Conservation (phyloP, 2,113 vertebrate genomes). For the Ctenodactylus gundi region DNA sequence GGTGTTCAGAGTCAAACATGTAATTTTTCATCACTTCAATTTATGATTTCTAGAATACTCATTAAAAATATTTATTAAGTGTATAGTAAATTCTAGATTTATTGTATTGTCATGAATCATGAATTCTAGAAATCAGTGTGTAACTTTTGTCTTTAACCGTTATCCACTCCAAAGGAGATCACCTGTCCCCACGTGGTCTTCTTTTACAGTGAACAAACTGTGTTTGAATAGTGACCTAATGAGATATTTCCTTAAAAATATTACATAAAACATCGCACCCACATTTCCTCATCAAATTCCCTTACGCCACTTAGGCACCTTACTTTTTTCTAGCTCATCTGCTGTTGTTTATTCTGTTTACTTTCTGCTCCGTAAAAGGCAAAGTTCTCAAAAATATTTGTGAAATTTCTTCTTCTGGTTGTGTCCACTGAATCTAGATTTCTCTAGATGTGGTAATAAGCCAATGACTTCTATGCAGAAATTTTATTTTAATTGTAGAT, state of each 20-base stretch:
- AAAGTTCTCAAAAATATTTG: neutral
- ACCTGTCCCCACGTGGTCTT: neutral
- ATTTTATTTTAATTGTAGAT: constrained; percentile 22
- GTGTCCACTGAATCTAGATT: neutral
- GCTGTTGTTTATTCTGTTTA: neutral
- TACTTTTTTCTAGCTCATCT: neutral
- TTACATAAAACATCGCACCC: neutral
- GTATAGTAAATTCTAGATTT: neutral
- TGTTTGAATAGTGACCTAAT: neutral
- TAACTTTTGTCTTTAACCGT: neutral
- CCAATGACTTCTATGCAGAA: neutral
- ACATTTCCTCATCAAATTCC: neutral
- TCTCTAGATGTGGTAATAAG: neutral
- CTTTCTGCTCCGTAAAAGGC: neutral
- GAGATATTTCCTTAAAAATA: neutral
- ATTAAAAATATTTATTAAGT: neutral
- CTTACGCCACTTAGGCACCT: neutral
- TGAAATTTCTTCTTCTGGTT: neutral
- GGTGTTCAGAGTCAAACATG: neutral
- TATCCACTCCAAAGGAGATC: neutral
- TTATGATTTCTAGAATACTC: neutral
- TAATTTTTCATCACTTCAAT: neutral
- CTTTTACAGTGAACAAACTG: neutral
- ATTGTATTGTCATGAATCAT: neutral
- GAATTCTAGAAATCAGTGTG: neutral